Conservation (phyloP, 1,140 invertebrate genomes). For the Saccostrea cuccullata region DNA sequence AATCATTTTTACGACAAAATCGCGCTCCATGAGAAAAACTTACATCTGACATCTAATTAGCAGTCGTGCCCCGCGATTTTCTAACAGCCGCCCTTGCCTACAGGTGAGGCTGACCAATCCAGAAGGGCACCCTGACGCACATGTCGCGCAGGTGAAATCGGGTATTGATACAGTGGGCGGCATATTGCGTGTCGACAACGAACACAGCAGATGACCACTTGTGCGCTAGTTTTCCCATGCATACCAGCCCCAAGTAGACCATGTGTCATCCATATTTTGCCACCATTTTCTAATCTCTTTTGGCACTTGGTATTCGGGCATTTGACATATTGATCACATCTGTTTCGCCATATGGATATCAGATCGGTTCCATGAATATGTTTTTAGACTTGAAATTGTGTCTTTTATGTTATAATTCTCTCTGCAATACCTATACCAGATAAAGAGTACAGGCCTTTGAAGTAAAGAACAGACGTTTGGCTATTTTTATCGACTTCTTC, state of each 20-base stretch:
- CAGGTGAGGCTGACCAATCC: conserved; percentile 26
- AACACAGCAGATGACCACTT: conserved; percentile 21
- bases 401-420: conserved; percentile 23
- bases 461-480: conserved; percentile 16
- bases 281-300: conserved; percentile 35
- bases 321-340: conserved; percentile 35
- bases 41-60: conserved; percentile 20
- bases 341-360: conserved; percentile 25
- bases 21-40: conserved; percentile 34
- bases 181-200: background rate
- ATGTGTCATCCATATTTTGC: conserved; percentile 32
- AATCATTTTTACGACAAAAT: conserved; percentile 26
- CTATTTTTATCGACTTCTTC: conserved; percentile 24
- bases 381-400: background rate
- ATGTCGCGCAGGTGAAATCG: conserved; percentile 16
- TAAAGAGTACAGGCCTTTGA: conserved; percentile 9
- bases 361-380: conserved; percentile 9
- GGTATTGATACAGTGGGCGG: background rate
- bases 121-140: background rate
- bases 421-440: conserved; percentile 11
- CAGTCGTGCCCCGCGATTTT: background rate
- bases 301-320: conserved; percentile 29
- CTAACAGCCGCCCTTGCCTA: background rate
- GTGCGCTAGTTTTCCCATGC: background rate
- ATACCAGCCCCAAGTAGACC: conserved; percentile 22